Base-by-base conservation (phyloP, 2,888 invertebrate species). In the Cacoxenus indagator region DNA sequence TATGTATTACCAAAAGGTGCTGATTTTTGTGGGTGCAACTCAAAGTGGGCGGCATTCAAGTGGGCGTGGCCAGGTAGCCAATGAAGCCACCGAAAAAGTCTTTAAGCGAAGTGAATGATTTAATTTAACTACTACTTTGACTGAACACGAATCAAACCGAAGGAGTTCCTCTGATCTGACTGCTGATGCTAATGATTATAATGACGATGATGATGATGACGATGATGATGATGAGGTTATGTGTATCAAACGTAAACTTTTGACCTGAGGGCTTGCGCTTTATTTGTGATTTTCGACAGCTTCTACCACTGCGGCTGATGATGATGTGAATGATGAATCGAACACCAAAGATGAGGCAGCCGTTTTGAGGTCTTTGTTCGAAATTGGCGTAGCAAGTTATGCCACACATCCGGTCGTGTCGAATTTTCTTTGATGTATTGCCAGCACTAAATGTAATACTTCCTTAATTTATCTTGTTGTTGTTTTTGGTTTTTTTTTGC, bases 101-200 rank as follows among this genome's bases (percentile, higher is more conserved):
- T 68, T 67, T 65, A n/a, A 69, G 71, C 65, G 65, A 65, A 70
- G 71, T 70, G 70, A 67, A 73, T 70, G 70, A 70, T 70, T 73
- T 71, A 71, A 71, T 73, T 61, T 68, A 66, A 62, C 24, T 8
- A 17, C 61, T 45, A n/a, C n/a, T n/a, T 17, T 14, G 19, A 24
- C 61, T 51, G 37, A 2, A 1, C 3, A 37, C 8, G 37, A 8
- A 37, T n/a, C 37, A 37, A 37, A 14, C 8, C 8, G 37, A 37
- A 37, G 37, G 14, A 37, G 9, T 11, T 6, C 31, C 4, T 6
- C 31, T 6, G 31, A 4, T n/a, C n/a, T n/a, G n/a, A 31, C 4
- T 4, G 31, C 31, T 11, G 37, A 37, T 11, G 37, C 31, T 9
- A 31, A 37, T 11, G 5, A 37, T 14, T 37, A 14, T 5, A 14